Evolutionary conservation across 2,888 invertebrate genomes (phyloP).

Genomic region (Imbricaverruca yamaguchii): DNA sequence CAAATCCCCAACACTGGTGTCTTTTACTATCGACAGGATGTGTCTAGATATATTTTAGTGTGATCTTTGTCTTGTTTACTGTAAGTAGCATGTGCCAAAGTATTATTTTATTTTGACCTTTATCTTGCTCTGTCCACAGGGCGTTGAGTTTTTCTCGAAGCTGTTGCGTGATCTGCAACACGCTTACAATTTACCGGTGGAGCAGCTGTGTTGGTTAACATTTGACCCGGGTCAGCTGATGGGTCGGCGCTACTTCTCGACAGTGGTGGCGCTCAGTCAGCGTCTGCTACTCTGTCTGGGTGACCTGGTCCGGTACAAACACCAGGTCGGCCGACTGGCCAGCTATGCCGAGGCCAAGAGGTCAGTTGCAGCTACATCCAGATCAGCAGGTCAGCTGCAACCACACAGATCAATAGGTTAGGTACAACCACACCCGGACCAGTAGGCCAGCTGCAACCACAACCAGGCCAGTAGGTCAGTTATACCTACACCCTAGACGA

Average conservation of each 20-base stretch:
- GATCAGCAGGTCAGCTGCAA: background rate
- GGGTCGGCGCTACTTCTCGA: conserved; percentile 61
- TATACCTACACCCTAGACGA: no score
- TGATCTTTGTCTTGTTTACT: no score
- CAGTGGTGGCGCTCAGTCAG: conserved; percentile 64
- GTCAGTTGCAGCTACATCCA: conserved; percentile 8
- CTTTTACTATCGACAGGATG: no score
- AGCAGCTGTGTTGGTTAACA: background rate
- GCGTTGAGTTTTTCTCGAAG: background rate
- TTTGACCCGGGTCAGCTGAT: conserved; percentile 53
- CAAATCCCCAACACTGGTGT: no score
- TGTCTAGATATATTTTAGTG: no score
- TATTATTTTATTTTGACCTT: no score
- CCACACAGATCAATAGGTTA: no score
- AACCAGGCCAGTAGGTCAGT: no score
- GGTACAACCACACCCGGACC: no score
- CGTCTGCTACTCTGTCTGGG: conserved; percentile 83
- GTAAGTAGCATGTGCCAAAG: no score
- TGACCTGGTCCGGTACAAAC: conserved; percentile 83
- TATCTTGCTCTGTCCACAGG: background rate
- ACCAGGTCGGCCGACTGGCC: conserved; percentile 47
- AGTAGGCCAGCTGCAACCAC: no score
- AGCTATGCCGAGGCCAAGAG: conserved; percentile 20
- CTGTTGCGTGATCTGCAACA: background rate
- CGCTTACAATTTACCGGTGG: background rate